Conservation (phyloP, 1,140 invertebrate species). For the Drosophila grimshawi region DNA sequence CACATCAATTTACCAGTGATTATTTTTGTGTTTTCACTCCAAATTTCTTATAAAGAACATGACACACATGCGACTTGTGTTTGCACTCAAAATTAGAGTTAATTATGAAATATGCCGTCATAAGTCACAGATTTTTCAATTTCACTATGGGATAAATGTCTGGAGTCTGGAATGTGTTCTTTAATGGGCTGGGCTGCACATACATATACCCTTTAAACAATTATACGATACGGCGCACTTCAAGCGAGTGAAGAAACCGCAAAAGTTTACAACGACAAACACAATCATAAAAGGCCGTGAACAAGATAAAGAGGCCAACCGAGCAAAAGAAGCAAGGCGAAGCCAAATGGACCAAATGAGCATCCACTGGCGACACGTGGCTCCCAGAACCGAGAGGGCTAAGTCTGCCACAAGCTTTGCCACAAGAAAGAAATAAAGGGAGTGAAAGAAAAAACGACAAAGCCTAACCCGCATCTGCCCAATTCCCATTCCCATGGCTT, state of each 20-base stretch:
- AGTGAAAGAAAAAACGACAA: background rate
- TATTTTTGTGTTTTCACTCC: too few relatives aligned
- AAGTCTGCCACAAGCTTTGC: background rate
- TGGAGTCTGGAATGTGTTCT: background rate
- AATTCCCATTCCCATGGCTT: conserved; percentile 3
- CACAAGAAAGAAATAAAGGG: background rate
- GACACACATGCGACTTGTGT: too few relatives aligned
- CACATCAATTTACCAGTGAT: too few relatives aligned
- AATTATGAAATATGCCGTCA: too few relatives aligned
- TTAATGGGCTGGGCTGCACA: background rate
- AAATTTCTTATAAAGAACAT: too few relatives aligned
- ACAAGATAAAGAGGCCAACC: background rate
- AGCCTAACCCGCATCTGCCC: too few relatives aligned
- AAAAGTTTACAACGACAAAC: conserved; percentile 15
- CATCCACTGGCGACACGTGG: conserved; percentile 18
- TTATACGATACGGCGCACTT: background rate
- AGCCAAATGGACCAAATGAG: conserved; percentile 14
- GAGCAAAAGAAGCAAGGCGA: conserved; percentile 10
- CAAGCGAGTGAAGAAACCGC: conserved; percentile 2
- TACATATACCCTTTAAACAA: conserved; percentile 1
- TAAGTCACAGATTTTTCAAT: too few relatives aligned
- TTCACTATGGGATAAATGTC: too few relatives aligned
- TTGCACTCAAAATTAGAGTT: too few relatives aligned
- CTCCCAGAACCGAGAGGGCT: background rate
- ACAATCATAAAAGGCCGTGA: conserved; percentile 10